Conservation (phyloP, 2,888 invertebrate species). For the Drosophila sordidula region DNA sequence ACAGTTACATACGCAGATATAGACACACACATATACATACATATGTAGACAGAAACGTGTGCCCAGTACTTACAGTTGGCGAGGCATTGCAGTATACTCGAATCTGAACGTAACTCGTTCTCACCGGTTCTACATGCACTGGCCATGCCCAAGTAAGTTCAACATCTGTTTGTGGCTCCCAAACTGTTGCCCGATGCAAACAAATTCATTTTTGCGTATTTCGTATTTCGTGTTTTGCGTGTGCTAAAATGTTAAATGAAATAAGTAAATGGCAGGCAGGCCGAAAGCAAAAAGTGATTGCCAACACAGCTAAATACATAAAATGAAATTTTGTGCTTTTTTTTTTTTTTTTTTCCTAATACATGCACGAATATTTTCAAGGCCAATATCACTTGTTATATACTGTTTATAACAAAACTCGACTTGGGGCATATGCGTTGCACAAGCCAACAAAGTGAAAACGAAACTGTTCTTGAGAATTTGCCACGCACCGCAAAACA, state of each 20-base stretch:
- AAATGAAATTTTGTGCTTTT: conserved; percentile 38
- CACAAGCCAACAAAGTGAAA: not conserved
- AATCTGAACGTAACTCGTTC: conserved; percentile 54
- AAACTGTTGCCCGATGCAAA: conserved; percentile 35
- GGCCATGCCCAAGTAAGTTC: conserved; percentile 73
- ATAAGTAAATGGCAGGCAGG: conserved; percentile 52
- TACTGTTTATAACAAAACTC: conserved; percentile 21
- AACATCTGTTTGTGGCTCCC: conserved; percentile 51
- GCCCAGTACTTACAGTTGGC: conserved; percentile 22
- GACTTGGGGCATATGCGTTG: conserved; percentile 13
- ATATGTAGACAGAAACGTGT: conserved; percentile 1
- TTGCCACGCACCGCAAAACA: not conserved
- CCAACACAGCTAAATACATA: conserved; percentile 44
- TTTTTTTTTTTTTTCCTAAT: conserved; percentile 24
- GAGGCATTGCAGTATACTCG: conserved; percentile 17
- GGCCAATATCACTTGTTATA: conserved; percentile 76
- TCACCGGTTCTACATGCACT: conserved; percentile 53
- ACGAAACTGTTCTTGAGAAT: not conserved
- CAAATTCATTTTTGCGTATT: not conserved
- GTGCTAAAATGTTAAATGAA: conserved; percentile 52
- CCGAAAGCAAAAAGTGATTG: conserved; percentile 59
- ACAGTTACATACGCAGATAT: conserved; percentile 6
- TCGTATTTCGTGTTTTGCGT: conserved; percentile 37
- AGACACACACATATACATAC: conserved; percentile 4
- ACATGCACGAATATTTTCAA: conserved; percentile 66